Base-by-base conservation (phyloP, 2,113 vertebrate genomes). In the Zingel zingel region DNA sequence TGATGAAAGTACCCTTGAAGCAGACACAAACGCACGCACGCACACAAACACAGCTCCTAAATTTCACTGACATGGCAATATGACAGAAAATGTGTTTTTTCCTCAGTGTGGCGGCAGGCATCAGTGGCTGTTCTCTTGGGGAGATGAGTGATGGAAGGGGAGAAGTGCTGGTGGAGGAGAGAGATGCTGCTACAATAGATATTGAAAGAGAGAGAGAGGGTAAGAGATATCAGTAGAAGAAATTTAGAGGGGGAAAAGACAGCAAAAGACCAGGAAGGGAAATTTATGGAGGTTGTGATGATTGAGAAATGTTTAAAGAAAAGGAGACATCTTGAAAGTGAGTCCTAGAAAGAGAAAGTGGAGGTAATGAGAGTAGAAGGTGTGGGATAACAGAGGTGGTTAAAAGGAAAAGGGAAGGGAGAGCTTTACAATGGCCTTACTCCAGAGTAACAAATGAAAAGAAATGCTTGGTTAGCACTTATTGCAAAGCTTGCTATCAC, bases 1-100 rank as follows among this genome's bases (percentile, higher is more conserved):
- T 94, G 92, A 94, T 94, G 90, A 92, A 94, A 92, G 91, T 94
- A 93, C 90, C 93, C 90, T 94, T 92, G 91, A 92, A 93, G 88
- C 77, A 88, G 61, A 82, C 61, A 77, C 69, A 61, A 18, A 0
- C 67, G 36, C 67, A 48, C 79, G 36, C 33, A 51, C 67, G 66
- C 76, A 73, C 68, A 82, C 61, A 65, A 73, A 58, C 73, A 57
- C 13, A 7, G 68, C 84, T 92, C 92, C 89, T 93, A 92, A 91
- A 94, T 94, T 92, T 94, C 92, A 89, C 93, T 92, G 93, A 92
- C 91, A 90, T 72, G 86, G 90, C 88, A 92, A 87, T 89, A 90
- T 92, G 93, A 92, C 89, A 90, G 86, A 87, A 91, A 89, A 89
- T 92, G 86, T 93, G 75, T 89, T 93, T 91, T 90, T 90, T 79